Evolutionary conservation across 2,113 vertebrate genomes (phyloP).

Genomic region (Gambusia holbrooki): DNA sequence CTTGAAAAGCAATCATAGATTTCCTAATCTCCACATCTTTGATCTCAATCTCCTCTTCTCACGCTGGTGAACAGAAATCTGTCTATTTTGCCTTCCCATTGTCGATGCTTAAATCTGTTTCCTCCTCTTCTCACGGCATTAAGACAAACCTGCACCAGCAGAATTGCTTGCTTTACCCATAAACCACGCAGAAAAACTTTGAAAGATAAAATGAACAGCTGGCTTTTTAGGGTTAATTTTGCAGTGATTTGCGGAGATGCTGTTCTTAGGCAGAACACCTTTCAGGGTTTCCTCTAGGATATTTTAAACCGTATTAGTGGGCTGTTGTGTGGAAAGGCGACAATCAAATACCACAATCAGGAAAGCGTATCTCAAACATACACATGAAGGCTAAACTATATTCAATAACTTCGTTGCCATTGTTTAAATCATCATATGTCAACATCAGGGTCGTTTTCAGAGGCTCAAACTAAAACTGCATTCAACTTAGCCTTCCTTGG

Average conservation of each 20-base stretch:
- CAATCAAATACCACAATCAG: no score
- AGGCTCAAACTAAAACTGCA: no score
- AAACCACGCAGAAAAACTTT: not conserved
- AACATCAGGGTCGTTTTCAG: no score
- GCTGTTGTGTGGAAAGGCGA: no score
- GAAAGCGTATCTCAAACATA: no score
- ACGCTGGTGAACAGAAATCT: slow-evolving; percentile 1
- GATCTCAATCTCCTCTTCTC: slow-evolving; percentile 48
- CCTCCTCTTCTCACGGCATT: slow-evolving; percentile 16
- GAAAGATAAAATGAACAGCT: not conserved
- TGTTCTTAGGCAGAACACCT: slow-evolving; percentile 4
- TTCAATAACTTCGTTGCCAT: no score
- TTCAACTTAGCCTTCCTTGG: no score
- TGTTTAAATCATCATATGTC: no score
- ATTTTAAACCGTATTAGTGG: no score
- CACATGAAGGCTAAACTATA: no score
- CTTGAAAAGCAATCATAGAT: slow-evolving; percentile 43
- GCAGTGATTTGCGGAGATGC: slow-evolving; percentile 7
- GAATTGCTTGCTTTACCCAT: not conserved
- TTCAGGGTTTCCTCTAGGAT: no score
- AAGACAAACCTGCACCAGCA: not conserved
- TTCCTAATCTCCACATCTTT: slow-evolving; percentile 53
- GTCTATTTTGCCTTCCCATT: slow-evolving; percentile 6
- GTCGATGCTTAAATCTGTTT: slow-evolving; percentile 13
- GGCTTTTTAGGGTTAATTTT: not conserved